A percentile compares a stretch with the other conserved stretches of the same genome.
phyloP scores from a whole-genome alignment of 2,113 vertebrate species.

The Sterrhoptilus dennistouni region DNA sequence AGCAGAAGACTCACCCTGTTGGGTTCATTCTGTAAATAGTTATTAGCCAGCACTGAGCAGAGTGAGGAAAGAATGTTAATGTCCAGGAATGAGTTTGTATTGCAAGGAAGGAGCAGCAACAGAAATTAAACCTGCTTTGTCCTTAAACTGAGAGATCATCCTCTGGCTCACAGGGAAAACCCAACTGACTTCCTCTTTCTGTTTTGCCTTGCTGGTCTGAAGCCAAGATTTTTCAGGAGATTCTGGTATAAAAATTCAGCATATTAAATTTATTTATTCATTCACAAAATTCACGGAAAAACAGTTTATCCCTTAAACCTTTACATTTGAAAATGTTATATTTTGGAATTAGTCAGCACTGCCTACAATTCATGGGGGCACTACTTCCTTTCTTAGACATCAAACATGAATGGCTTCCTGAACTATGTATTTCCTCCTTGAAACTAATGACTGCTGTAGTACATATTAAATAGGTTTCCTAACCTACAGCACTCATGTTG shows the following conservation, averaged over 20 bases:
- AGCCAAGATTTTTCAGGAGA: background rate
- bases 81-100: background rate
- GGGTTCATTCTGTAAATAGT: background rate
- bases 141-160: background rate
- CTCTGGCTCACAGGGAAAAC: background rate
- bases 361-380: background rate
- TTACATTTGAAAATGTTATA: background rate
- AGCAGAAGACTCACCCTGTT: background rate
- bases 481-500: background rate
- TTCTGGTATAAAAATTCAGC: background rate
- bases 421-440: background rate
- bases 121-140: background rate
- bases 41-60: background rate
- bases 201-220: background rate
- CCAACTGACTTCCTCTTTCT: background rate
- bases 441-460: background rate
- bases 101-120: background rate
- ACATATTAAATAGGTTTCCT: background rate
- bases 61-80: background rate
- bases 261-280: background rate
- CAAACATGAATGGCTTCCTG: background rate
- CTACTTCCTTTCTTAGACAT: background rate
- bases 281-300: background rate
- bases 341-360: background rate
- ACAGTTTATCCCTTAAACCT: background rate